Evolutionary conservation across 2,113 vertebrate genomes (phyloP), one percentile per base, ranked within the genome.

Genomic region (Mormyrus lacerda): DNA sequence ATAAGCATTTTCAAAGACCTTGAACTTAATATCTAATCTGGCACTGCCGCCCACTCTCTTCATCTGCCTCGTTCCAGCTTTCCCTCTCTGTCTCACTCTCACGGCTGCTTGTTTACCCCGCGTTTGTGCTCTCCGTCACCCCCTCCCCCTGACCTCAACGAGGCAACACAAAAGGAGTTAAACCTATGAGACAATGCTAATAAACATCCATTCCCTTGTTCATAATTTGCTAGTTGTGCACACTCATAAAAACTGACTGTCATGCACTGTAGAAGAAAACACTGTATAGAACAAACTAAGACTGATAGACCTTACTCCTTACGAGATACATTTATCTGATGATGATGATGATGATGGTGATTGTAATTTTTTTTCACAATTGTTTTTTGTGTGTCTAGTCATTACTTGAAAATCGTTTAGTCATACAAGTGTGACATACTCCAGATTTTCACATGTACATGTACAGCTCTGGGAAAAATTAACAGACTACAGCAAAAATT

Each of bases 1-100:
- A 98, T 97, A 97, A 97, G 97, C 97, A 97, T 97, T 97, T 97
- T 98, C 97, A 97, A 98, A 98, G 97, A 98, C 98, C 97, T 98
- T 95, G 98, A 99, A 98, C 97, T 98, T 97, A 97, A 97, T 97
- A 98, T 98, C 97, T 98, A 97, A 97, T 95, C 27, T 95, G 96
- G 97, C 97, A 97, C 96, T 97, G 96, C 15, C 15, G 13, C 31
- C 31, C 73, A 27, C 97, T 98, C 97, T 97, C 73, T 79, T 79
- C 35, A 42, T 79, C 73, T 42, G 35, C 35, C 73, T 79, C 0
- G 17, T 42, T 19, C 73, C 73, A 17, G 35, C 35, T 7, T 76
- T 79, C 73, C 35, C 73, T 79, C 73, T 79, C 92, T 94, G 96
- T 96, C 96, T 97, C 96, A 96, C 95, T 96, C 92, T 96, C 97